Evolutionary conservation across 2,113 vertebrate genomes (phyloP).

Genomic region (Tenebrosternarchus preto): DNA sequence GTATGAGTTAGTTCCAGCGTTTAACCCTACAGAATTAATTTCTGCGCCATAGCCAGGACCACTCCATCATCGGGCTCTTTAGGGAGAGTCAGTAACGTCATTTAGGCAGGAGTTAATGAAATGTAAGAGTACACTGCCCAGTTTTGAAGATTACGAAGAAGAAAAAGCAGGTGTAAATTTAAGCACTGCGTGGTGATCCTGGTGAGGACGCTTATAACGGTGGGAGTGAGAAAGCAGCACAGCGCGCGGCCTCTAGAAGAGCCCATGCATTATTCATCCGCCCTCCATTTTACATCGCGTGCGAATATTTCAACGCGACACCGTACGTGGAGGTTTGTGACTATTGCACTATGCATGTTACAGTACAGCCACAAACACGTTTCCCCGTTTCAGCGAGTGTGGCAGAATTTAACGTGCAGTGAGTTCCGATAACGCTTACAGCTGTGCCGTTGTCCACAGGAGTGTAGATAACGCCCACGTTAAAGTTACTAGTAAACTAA

Average conservation of each 20-base stretch:
- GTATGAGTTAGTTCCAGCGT: slow-evolving; percentile 99
- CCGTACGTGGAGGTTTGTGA: not conserved
- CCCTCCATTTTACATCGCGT: slow-evolving; percentile 12
- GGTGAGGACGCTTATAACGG: slow-evolving; percentile 16
- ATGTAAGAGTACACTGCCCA: slow-evolving; percentile 99
- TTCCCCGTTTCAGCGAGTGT: not conserved
- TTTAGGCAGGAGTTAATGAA: slow-evolving; percentile 98
- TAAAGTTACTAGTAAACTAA: slow-evolving; percentile 29
- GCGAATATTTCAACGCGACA: not conserved
- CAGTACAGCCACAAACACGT: not conserved
- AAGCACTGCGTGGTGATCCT: slow-evolving; percentile 66
- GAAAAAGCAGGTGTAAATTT: slow-evolving; percentile 97
- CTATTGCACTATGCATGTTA: not conserved
- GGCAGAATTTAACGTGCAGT: not conserved
- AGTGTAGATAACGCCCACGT: not conserved
- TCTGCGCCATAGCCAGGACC: slow-evolving; percentile 92
- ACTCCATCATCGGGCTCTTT: slow-evolving; percentile 97
- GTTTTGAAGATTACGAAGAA: slow-evolving; percentile 93
- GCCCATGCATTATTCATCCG: slow-evolving; percentile 9
- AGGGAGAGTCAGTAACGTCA: slow-evolving; percentile 98
- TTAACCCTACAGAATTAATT: slow-evolving; percentile 99
- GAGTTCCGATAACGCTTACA: slow-evolving; percentile 5
- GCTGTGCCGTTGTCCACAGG: not conserved
- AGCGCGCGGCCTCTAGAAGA: not conserved
- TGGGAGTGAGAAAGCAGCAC: slow-evolving; percentile 5